phyloP scores from a whole-genome alignment of 2,113 vertebrate species.

The Otus sunia region DNA sequence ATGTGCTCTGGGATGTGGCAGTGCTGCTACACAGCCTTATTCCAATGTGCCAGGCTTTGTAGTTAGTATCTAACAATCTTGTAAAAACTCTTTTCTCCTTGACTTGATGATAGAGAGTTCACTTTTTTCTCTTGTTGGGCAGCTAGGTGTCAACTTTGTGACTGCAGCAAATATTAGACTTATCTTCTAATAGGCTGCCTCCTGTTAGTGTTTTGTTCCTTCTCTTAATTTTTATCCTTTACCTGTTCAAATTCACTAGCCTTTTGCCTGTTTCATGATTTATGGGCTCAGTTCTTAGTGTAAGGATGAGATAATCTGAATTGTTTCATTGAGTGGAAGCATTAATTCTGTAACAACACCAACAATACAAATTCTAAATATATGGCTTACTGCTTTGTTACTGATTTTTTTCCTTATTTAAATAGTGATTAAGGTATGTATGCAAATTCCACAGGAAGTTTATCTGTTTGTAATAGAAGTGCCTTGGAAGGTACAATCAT shows the following conservation, averaged over 20 bases:
- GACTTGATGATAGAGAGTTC: neutral
- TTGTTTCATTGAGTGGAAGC: neutral
- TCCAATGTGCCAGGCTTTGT: accelerated
- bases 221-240: neutral
- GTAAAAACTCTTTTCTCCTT: neutral
- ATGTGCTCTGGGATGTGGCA: accelerated
- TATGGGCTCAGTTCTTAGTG: neutral
- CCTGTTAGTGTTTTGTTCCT: neutral
- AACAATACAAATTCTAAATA: neutral
- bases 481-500: neutral
- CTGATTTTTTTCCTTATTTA: neutral
- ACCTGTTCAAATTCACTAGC: neutral
- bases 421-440: neutral
- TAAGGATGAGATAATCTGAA: neutral
- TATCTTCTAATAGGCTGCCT: neutral
- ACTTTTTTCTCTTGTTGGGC: neutral
- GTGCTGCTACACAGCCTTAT: neutral
- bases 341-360: neutral
- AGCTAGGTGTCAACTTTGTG: neutral
- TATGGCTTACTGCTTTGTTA: neutral
- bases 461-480: neutral
- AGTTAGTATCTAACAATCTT: neutral
- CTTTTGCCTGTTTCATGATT: neutral
- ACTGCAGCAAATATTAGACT: neutral
- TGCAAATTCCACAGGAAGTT: neutral